These are phyloP conservation scores for Megaceryle torquata DNA, from an alignment of 2,113 vertebrate genomes.

Conservation along the genomic window DNA sequence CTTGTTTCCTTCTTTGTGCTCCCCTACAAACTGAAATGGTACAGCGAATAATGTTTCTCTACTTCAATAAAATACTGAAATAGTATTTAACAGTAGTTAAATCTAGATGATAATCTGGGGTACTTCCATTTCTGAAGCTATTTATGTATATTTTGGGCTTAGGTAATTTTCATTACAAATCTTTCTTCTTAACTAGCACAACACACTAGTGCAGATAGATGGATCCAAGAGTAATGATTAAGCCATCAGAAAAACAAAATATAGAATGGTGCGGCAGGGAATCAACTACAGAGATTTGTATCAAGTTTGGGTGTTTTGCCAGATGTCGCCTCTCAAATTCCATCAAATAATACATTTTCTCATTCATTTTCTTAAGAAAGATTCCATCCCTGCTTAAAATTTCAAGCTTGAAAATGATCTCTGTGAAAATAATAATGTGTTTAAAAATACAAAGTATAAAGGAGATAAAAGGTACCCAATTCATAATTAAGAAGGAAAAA, in stretches of 20 bases:
- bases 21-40: not conserved
- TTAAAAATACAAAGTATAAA: not conserved
- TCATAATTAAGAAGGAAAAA: not conserved
- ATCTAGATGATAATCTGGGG: not conserved
- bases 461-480: not conserved
- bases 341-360: not conserved
- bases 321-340: not conserved
- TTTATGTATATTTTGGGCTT: not conserved
- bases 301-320: not conserved
- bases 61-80: not conserved
- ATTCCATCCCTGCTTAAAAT: not conserved
- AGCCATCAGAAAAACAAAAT: not conserved
- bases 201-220: not conserved
- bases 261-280: accelerated
- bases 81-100: not conserved
- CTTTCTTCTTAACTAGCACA: not conserved
- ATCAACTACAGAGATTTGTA: not conserved
- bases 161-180: not conserved
- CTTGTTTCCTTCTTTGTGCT: not conserved
- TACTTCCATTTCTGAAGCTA: not conserved
- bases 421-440: not conserved
- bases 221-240: not conserved
- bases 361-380: not conserved
- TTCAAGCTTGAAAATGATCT: not conserved
- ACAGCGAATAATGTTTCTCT: not conserved